A percentile compares a stretch with the other conserved stretches of the same genome.
Evolutionary conservation across 1,140 invertebrate genomes (phyloP).

Genomic region (Pseudomyrmex concolor): DNA sequence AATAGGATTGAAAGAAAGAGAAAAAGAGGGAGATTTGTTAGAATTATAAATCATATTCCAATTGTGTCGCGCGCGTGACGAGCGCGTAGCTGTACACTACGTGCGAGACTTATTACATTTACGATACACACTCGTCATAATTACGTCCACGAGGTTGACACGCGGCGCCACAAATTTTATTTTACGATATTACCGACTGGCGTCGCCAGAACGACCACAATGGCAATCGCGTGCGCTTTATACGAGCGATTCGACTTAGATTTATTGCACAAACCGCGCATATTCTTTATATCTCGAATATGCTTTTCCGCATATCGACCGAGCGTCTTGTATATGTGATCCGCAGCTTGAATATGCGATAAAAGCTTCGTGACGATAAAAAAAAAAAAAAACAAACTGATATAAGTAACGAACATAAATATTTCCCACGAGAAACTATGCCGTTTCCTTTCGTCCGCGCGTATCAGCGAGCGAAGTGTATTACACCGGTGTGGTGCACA

Average conservation of each 20-base stretch:
- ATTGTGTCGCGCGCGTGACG: slow-evolving; percentile 31
- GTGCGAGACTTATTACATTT: slow-evolving; percentile 30
- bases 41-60: slow-evolving; percentile 57
- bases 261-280: slow-evolving; percentile 55
- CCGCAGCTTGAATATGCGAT: neutral
- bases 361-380: slow-evolving; percentile 7
- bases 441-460: neutral
- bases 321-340: neutral
- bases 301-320: slow-evolving; percentile 31
- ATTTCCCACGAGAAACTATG: neutral
- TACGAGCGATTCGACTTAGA: slow-evolving; percentile 55
- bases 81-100: neutral
- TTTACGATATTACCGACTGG: slow-evolving; percentile 69
- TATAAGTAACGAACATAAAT: slow-evolving; percentile 7
- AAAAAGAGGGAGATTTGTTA: neutral
- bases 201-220: slow-evolving; percentile 39
- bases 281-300: slow-evolving; percentile 41
- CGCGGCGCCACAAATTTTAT: slow-evolving; percentile 67
- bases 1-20: neutral
- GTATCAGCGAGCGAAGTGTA: neutral
- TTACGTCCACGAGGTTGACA: slow-evolving; percentile 61
- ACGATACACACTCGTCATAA: slow-evolving; percentile 56
- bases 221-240: neutral
- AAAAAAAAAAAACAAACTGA: neutral
- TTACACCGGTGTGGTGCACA: neutral